Conservation (phyloP, 2,888 invertebrate genomes). For the Lottia scabra region DNA sequence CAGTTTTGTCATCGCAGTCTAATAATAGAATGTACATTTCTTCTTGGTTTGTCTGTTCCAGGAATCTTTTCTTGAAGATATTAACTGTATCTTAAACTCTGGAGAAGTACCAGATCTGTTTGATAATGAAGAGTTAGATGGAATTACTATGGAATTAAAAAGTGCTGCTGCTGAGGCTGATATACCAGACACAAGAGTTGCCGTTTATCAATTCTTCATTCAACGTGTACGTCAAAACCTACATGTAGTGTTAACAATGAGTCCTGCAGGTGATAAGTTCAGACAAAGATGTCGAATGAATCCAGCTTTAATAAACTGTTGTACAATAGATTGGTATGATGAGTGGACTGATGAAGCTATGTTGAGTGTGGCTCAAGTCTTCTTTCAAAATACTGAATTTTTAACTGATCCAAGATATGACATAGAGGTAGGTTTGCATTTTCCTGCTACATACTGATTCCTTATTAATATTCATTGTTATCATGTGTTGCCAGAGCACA, state of each 20-base stretch:
- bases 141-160: slow-evolving; percentile 67
- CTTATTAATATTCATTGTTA: too few relatives aligned
- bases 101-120: slow-evolving; percentile 69
- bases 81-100: slow-evolving; percentile 68
- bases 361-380: slow-evolving; percentile 66
- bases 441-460: not conserved
- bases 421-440: slow-evolving; percentile 45
- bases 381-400: slow-evolving; percentile 64
- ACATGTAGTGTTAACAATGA: slow-evolving; percentile 67
- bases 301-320: slow-evolving; percentile 68
- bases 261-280: slow-evolving; percentile 66
- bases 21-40: too few relatives aligned
- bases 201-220: slow-evolving; percentile 66
- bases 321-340: slow-evolving; percentile 69
- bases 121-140: slow-evolving; percentile 68
- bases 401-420: slow-evolving; percentile 55
- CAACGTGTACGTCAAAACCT: slow-evolving; percentile 64
- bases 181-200: slow-evolving; percentile 63
- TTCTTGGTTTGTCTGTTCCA: slow-evolving; percentile 35
- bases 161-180: slow-evolving; percentile 61
- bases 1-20: too few relatives aligned
- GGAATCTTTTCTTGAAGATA: slow-evolving; percentile 68
- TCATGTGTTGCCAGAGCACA: too few relatives aligned
- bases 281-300: slow-evolving; percentile 68
- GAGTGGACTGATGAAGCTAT: slow-evolving; percentile 68